Conservation (phyloP, 2,797 vertebrate species). For the Clarias pachynema region DNA sequence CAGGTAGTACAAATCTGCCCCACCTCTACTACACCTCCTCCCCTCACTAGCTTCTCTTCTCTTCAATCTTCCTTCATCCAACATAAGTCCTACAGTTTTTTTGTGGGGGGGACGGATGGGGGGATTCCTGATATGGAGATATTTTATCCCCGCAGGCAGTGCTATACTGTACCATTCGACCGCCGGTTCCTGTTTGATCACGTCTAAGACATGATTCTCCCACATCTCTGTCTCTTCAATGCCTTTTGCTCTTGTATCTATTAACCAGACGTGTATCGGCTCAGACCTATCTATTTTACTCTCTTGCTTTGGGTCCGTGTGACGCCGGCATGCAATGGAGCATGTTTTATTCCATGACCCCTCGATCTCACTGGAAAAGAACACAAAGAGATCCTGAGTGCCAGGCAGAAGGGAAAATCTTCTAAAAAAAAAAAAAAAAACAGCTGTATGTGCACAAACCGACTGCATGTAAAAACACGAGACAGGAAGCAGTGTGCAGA, state of each 20-base stretch:
- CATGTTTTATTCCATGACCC: constrained; percentile 37
- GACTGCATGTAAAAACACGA: constrained; percentile 58
- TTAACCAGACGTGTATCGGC: background rate
- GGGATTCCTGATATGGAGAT: constrained; percentile 18
- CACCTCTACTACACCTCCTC: constrained; percentile 20
- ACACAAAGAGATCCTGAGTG: constrained; percentile 40
- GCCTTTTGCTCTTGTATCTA: background rate
- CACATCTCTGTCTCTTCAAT: background rate
- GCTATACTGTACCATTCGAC: background rate
- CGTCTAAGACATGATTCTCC: background rate
- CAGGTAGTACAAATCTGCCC: constrained; percentile 70
- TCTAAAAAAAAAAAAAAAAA: constrained; percentile 27
- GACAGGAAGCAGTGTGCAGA: constrained; percentile 68
- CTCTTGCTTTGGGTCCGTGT: constrained; percentile 13
- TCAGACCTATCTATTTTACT: background rate
- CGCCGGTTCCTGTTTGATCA: background rate
- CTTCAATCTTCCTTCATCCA: background rate
- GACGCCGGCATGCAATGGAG: constrained; percentile 43
- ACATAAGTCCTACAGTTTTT: constrained; percentile 32
- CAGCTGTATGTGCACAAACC: constrained; percentile 48
- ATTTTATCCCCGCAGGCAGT: constrained; percentile 6
- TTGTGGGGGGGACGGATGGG: background rate
- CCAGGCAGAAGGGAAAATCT: constrained; percentile 46
- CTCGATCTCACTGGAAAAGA: constrained; percentile 45
- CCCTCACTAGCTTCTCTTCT: background rate